Evolutionary conservation across 2,888 invertebrate genomes (phyloP), one percentile per base, ranked within the genome.

Genomic region (Urechis unicinctus): DNA sequence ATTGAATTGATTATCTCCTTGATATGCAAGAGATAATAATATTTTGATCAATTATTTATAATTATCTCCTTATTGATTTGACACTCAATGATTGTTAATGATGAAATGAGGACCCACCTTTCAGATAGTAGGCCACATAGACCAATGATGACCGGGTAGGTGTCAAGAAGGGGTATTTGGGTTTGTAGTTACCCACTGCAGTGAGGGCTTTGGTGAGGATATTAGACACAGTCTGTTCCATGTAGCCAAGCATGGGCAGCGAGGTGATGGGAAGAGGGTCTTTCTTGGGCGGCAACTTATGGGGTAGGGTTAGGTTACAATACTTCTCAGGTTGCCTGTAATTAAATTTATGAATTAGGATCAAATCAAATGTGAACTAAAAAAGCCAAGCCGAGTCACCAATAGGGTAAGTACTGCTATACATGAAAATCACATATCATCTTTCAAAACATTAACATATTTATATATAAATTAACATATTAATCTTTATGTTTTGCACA

Each of bases 131-230:
- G 5, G 77, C 79, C 29, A 77, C 68, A 58, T 75, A 79, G 36
- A 78, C 61, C 17, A 74, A 63, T 2, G 78, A 76, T 6, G 78
- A 78, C 50, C 69, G 62, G 22, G 72, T 68, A 24, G 76, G 60
- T 46, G 66, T 70, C 31, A 78, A 64, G 69, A 77, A 78, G 1
- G 79, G 79, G 60, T 74, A 77, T 60, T 79, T 79, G 41, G 79
- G 79, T 61, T 78, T 79, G 51, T 72, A 70, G 56, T 68, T 70
- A 24, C 77, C 78, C 24, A 69, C 70, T 21, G 75, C 69, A 13
- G 75, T 75, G 55, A 79, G 62, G 2, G 77, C 72, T 53, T 76
- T 75, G 43, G 69, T 70, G 45, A 79, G 59, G 2, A 72, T 68
- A 2, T 68, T 63, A 9, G 78, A 71, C 4, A 72, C 69, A 0